These are phyloP conservation scores for Sterna hirundo DNA, from an alignment of 2,113 vertebrate genomes.

Conservation along the genomic window DNA sequence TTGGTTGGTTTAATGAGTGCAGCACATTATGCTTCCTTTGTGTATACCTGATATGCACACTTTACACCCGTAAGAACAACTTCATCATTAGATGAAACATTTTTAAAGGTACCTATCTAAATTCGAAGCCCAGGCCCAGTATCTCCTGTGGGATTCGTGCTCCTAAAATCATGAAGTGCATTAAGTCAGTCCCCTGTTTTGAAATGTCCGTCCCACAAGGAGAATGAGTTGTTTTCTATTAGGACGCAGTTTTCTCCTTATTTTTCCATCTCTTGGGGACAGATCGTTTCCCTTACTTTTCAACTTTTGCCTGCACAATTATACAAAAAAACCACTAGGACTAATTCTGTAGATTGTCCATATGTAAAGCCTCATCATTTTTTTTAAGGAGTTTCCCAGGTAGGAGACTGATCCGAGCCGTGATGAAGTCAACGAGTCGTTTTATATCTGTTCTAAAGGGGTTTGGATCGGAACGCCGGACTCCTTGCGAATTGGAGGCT, in stretches of 20 bases:
- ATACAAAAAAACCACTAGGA: background rate
- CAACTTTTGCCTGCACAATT: rapidly evolving
- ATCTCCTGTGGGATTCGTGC: background rate
- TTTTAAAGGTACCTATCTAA: background rate
- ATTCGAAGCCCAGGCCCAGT: background rate
- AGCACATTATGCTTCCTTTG: background rate
- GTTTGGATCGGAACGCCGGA: background rate
- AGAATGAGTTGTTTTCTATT: background rate
- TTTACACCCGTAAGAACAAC: background rate
- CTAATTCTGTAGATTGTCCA: background rate
- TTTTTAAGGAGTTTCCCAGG: constrained; percentile 2
- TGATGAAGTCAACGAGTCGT: background rate
- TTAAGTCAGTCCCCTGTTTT: background rate
- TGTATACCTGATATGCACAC: background rate
- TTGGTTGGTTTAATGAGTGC: background rate
- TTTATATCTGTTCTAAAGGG: background rate
- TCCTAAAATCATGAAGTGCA: background rate
- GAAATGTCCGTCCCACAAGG: background rate
- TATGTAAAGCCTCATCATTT: background rate
- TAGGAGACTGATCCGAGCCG: background rate
- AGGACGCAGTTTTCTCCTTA: background rate
- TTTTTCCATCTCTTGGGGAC: background rate
- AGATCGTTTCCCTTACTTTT: background rate
- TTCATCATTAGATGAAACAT: background rate
- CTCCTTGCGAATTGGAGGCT: background rate